Evolutionary conservation across 2,113 vertebrate species (phyloP), one percentile per base, ranked within the genome.

Genomic region (Mixornis gularis): DNA sequence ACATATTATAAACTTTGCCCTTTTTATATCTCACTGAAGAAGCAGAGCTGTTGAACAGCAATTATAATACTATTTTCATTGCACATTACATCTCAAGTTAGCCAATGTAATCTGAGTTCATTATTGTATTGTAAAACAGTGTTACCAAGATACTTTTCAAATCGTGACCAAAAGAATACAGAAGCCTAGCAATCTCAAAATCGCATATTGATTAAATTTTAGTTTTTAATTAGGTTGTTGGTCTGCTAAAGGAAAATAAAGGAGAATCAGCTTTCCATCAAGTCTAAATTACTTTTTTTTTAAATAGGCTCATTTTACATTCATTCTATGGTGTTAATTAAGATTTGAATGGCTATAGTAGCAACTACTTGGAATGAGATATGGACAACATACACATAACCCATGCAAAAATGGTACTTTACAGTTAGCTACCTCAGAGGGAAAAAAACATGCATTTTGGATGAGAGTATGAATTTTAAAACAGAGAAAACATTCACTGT

Each of bases 201-300:
- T 12, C 30, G 52, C 22, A 22, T 24, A 86, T 7, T 64, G 69
- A 90, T 78, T 79, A 71, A n/a, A 87, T 84, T 84, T 74, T 60
- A 89, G 32, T 43, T 79, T 53, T 92, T 92, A 88, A 94, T 95
- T 87, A 93, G 73, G 36, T 55, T 68, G 65, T 66, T 91, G 27
- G 20, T 63, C 69, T 95, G 58, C n/a, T 86, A 63, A 83, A 90
- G 32, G n/a, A 81, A 94, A 92, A 82, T 65, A 87, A 85, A 65
- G 32, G 24, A 70, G n/a, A 60, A 83, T 38, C 27, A 80, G 72
- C 36, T 84, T 88, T 84, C 44, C 53, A 80, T 70, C 38, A 80
- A 70, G 19, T 30, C 66, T 79, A n/a, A 93, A 81, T 86, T 52
- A 52, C 16, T 15, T 44, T 80, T 90, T 36, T 36, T 74, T 43